These are phyloP conservation scores for Sycobia sp. DNA, from an alignment of 1,140 invertebrate genomes.

Conservation along the genomic window DNA sequence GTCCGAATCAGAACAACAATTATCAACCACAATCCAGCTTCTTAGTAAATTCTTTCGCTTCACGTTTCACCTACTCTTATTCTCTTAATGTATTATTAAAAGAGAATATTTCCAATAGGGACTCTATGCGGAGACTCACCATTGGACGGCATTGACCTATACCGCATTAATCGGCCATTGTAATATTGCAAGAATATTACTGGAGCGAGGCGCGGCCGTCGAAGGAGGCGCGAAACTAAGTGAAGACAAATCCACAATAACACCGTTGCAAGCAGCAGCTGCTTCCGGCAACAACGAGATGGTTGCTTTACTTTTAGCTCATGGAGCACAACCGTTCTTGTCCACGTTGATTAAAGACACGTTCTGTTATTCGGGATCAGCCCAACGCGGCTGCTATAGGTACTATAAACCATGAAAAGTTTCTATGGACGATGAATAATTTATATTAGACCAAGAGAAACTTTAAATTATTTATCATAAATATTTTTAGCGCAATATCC, in stretches of 20 bases:
- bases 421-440: too few relatives aligned
- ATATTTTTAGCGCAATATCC: constrained; percentile 73
- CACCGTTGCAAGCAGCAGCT: constrained; percentile 83
- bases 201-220: constrained; percentile 81
- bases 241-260: constrained; percentile 84
- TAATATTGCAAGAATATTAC: constrained; percentile 66
- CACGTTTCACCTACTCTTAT: background rate
- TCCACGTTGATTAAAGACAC: constrained; percentile 83
- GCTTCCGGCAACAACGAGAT: constrained; percentile 82
- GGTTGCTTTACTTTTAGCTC: constrained; percentile 76
- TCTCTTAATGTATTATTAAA: too few relatives aligned
- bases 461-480: background rate
- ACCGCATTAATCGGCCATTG: constrained; percentile 68
- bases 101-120: constrained; percentile 35
- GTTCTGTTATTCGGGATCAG: constrained; percentile 81
- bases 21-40: constrained; percentile 38
- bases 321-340: constrained; percentile 85
- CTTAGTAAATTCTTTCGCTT: background rate
- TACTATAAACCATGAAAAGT: constrained; percentile 40
- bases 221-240: constrained; percentile 81
- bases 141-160: constrained; percentile 79
- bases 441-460: too few relatives aligned
- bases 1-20: constrained; percentile 33
- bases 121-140: constrained; percentile 74
- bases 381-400: constrained; percentile 82